Conservation (phyloP, 2,888 invertebrate species). For the Eilema depressum region DNA sequence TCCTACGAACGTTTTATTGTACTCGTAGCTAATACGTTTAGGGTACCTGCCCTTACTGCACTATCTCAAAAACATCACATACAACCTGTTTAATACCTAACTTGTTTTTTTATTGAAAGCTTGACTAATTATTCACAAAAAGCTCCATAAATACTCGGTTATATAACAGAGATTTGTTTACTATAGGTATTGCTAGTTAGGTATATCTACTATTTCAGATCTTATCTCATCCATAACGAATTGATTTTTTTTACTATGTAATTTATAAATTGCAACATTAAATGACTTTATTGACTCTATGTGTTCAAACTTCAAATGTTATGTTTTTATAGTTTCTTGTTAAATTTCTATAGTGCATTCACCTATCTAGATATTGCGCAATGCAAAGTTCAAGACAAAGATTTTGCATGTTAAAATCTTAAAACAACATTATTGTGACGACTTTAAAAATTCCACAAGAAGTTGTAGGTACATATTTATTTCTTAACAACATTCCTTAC, state of each 20-base stretch:
- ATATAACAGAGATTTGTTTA: not conserved
- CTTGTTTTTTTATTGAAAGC: conserved; percentile 24
- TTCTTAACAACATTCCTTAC: conserved; percentile 43
- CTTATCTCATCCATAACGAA: not conserved
- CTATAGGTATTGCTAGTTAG: not conserved
- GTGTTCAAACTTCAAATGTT: not conserved
- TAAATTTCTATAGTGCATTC: conserved; percentile 28
- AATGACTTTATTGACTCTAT: not conserved
- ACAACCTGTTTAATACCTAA: not conserved
- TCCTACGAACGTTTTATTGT: too few species aligned
- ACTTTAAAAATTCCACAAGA: conserved; percentile 13
- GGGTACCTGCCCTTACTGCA: too few species aligned
- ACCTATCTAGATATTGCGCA: conserved; percentile 36
- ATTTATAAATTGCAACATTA: not conserved
- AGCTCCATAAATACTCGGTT: not conserved
- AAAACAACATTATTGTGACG: conserved; percentile 38
- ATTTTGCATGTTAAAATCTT: conserved; percentile 24
- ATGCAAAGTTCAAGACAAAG: conserved; percentile 32
- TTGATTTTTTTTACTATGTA: not conserved
- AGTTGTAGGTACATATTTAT: not conserved
- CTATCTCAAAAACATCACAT: too few species aligned
- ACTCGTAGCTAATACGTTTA: too few species aligned
- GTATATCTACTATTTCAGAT: conserved; percentile 13
- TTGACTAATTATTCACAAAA: conserved; percentile 25
- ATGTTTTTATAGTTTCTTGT: not conserved